Base-by-base conservation (phyloP, 2,888 invertebrate species). In the Eristalis tenax region DNA sequence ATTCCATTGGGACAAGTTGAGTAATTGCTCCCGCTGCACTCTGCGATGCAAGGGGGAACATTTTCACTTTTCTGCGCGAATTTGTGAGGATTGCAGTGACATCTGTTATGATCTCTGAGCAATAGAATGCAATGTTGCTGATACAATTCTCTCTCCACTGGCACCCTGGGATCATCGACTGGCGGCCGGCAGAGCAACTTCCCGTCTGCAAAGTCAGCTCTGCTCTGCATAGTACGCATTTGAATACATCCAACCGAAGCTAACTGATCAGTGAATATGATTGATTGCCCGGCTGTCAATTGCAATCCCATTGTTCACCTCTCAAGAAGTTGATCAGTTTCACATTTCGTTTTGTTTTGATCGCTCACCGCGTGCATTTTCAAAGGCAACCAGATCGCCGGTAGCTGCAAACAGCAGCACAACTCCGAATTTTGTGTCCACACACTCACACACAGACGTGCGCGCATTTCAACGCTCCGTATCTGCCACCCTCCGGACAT, bases 221-320 rank as follows among this genome's bases (percentile, higher is more conserved):
- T 13, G 43, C 15, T 50, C 50, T 18, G 18, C 50, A 50, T 50
- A 35, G 66, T 28, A 28, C 59, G 61, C 15, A 77, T 69, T 69
- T 77, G 63, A 77, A 77, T 85, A 38, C 85, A 59, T 50, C 22
- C 35, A 69, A 65, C 66, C 43, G 32, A 32, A 10, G 50, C 59
- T 18, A 73, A 73, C 85, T 70, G 82, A 86, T 83, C 86, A 78
- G 76, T 87, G 87, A 87, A 83, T 87, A 87, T 87, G 87, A 87
- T 87, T 87, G 87, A 87, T 87, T 87, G 80, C 87, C 73, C 83
- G 59, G 87, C 87, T 87, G 87, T 87, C 87, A 87, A 87, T 83
- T 87, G 83, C 73, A 73, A 64, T 68, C 50, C 87, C 80, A 87
- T 87, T 87, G 87, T 87, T 83, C 66, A 83, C 87, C 69, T 71